Evolutionary conservation across 2,113 vertebrate species (phyloP), one percentile per base, ranked within the genome.

Genomic region (Asarcornis scutulata): DNA sequence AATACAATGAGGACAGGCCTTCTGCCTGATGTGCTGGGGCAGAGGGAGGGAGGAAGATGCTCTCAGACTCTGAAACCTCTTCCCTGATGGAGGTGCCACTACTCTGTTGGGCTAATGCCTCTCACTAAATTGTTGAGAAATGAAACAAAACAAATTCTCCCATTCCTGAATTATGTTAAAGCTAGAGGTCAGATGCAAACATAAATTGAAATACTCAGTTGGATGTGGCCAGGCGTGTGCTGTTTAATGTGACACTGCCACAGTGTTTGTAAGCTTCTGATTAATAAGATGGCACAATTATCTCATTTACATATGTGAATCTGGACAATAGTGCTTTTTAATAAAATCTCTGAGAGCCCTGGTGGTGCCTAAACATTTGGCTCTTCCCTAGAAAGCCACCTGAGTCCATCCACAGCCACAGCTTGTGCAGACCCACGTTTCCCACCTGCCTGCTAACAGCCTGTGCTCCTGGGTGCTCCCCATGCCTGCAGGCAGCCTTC

Each of bases 401-500:
- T 12, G 2, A 78, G 83, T 10, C 11, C 26, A 68, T 31, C 44
- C 14, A 17, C 29, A 69, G 0, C 0, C 13, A 17, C 29, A 29
- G 29, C 50, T 36, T 0, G 0, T 7, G 8, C 31, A 50, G 31
- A 71, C 6, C 16, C 31, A 13, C 0, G 0, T 13, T 63, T 40
- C 23, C 32, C 2, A 0, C 40, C 63, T 46, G 10, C 4, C 1
- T 21, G 27, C 9, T n/a, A 26, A 27, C 52, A 59, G 69, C 2
- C 6, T 82, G 67, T 0, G 0, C 1, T 13, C 9, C 48, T 25
- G 25, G 42, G 29, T 0, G 0, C n/a, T 68, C 66, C 11, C 46
- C 40, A 10, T 0, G 0, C 18, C 34, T 64, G 17, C 53, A 64
- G n/a, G 27, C 23, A 50, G 14, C 50, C 63, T 79, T 1, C 21